Conservation (phyloP, 2,797 vertebrate species). For the Phataginus tetradactyla region DNA sequence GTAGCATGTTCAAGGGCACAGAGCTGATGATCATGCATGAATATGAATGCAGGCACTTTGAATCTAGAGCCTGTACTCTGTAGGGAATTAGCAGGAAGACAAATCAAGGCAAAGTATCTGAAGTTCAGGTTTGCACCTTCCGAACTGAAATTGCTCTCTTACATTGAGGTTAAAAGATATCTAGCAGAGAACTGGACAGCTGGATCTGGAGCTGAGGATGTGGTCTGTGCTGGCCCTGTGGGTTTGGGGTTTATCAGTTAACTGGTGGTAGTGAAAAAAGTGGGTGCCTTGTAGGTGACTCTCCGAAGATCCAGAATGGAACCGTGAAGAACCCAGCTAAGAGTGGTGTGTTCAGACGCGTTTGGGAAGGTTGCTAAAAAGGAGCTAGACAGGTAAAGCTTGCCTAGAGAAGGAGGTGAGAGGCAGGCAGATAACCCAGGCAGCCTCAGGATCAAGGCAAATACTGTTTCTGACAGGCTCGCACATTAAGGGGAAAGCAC, state of each 20-base stretch:
- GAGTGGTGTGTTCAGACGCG: accelerated
- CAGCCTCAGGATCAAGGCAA: neutral
- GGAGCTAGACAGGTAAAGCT: neutral
- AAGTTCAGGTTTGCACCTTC: neutral
- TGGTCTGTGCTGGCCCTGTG: neutral
- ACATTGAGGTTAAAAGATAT: neutral
- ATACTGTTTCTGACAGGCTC: neutral
- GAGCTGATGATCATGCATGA: neutral
- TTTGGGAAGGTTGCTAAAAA: neutral
- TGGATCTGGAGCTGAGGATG: neutral
- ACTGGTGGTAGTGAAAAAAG: neutral
- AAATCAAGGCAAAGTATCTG: neutral
- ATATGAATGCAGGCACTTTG: neutral
- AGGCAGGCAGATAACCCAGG: accelerated
- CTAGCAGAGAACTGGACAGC: neutral
- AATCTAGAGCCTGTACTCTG: neutral
- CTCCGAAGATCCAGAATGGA: neutral
- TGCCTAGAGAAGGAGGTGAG: neutral
- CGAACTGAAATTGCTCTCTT: neutral
- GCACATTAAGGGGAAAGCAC: too few relatives aligned
- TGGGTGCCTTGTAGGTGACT: neutral
- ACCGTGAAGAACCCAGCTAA: neutral
- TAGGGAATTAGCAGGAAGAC: neutral
- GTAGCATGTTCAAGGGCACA: neutral
- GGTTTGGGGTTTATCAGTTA: neutral